Percentiles rank a stretch among this genome's conserved stretches.
phyloP scores from a whole-genome alignment of 1,140 invertebrate genomes.

The Akabosia matsudoensis region DNA sequence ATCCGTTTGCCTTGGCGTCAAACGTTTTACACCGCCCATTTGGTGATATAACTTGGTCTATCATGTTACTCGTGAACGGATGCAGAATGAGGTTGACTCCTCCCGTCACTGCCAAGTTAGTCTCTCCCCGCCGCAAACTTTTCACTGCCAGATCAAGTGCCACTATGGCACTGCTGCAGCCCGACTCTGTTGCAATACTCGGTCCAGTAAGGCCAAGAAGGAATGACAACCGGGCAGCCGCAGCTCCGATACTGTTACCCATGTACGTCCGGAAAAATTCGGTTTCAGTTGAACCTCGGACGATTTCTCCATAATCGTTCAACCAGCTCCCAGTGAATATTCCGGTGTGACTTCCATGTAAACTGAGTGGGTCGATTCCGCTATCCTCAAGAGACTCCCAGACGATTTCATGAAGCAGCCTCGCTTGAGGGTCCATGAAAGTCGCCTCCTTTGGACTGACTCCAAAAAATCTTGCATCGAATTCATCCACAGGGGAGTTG shows the following conservation, averaged over 20 bases:
- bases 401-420: slow-evolving; percentile 5
- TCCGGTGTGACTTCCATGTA: slow-evolving; percentile 18
- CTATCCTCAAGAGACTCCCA: slow-evolving; percentile 30
- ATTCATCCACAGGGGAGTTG: not conserved
- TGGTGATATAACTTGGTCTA: not conserved
- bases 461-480: slow-evolving; percentile 31
- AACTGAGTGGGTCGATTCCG: slow-evolving; percentile 14
- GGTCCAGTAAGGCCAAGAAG: not conserved
- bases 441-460: slow-evolving; percentile 19
- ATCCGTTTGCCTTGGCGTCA: not conserved
- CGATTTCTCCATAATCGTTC: slow-evolving; percentile 13
- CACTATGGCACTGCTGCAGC: not conserved
- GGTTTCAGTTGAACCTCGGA: not conserved
- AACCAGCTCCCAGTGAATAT: slow-evolving; percentile 27
- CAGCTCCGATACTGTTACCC: not conserved
- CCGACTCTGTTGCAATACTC: not conserved
- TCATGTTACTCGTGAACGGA: not conserved
- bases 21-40: slow-evolving; percentile 5
- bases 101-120: not conserved
- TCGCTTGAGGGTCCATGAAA: slow-evolving; percentile 26
- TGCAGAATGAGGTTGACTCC: slow-evolving; percentile 12
- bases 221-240: not conserved
- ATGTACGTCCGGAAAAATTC: slow-evolving; percentile 11
- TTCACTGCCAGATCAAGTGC: not conserved
- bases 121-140: not conserved